Conservation (phyloP, 1,140 invertebrate genomes). For the Oryctes rhinoceros region DNA sequence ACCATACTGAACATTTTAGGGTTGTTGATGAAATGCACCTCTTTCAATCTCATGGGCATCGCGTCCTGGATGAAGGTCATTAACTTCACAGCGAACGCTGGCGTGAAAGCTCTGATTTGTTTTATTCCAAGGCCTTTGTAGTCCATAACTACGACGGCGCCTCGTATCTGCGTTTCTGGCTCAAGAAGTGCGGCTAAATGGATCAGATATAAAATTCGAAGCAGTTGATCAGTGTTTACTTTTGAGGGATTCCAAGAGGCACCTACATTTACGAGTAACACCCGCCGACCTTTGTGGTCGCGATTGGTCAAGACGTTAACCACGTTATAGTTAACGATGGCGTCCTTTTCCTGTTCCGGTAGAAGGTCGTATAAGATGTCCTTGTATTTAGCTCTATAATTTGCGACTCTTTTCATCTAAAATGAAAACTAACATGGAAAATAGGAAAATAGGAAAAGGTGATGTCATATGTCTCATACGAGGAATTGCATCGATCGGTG, state of each 20-base stretch:
- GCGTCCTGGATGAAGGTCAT: constrained; percentile 86
- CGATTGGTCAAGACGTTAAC: constrained; percentile 68
- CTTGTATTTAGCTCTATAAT: constrained; percentile 76
- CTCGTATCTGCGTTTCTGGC: constrained; percentile 75
- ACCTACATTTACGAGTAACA: constrained; percentile 55
- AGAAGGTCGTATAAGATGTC: constrained; percentile 69
- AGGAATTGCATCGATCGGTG: too few relatives aligned
- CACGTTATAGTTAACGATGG: constrained; percentile 73
- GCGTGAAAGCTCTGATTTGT: constrained; percentile 73
- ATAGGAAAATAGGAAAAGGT: neutral
- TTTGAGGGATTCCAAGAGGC: constrained; percentile 76
- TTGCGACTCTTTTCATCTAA: constrained; percentile 77
- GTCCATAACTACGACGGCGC: constrained; percentile 81
- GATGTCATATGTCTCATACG: too few relatives aligned
- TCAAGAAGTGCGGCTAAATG: constrained; percentile 78
- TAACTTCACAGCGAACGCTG: constrained; percentile 76
- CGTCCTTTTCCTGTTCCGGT: constrained; percentile 71
- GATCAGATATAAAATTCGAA: constrained; percentile 79
- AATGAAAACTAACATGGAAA: neutral
- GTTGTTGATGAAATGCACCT: constrained; percentile 90
- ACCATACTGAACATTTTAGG: constrained; percentile 89
- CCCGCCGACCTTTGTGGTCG: constrained; percentile 56
- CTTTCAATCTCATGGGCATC: constrained; percentile 87
- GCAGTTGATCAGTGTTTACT: constrained; percentile 75
- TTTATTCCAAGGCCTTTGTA: constrained; percentile 78